Evolutionary conservation across 2,888 invertebrate genomes (phyloP), one percentile per base, ranked within the genome.

Genomic region (Lasioglossum leucozonium): DNA sequence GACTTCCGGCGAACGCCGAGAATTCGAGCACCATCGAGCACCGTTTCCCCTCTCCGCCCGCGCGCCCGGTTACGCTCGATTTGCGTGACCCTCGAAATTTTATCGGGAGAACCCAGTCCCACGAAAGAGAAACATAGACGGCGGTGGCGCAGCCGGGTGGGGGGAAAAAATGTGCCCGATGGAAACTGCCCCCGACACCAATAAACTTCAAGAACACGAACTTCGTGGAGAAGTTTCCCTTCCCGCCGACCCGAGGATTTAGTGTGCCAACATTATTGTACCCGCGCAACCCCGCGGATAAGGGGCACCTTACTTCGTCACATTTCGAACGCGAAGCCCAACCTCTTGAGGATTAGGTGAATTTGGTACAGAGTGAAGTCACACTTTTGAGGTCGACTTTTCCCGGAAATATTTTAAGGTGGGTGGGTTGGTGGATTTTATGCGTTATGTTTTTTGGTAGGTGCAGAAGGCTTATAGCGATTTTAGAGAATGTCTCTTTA

Each of bases 51-150:
- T n/a, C 51, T n/a, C 22, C 10, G 51, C 22, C 51, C 51, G 8
- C 51, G 0, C 51, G n/a, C 79, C 77, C 81, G 89, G 88, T 92
- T 92, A 85, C 90, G 87, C 91, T 91, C 92, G 92, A 92, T 92
- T 93, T 93, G 89, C 91, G 85, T 88, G 87, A 84, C 83, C 82
- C 77, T 80, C 51, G 76, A 76, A 58, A 76, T 87, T 86, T 88
- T 85, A 86, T 89, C 81, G 69, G 82, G 47, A 47, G 42, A 37
- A 67, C 51, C 26, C 71, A 75, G 71, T 40, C 69, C 62, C 51
- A 71, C 72, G 62, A 82, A 73, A 81, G 75, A 67, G 69, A 71
- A 88, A 82, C 51, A 79, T 16, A 34, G 75, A 34, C 16, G 67
- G 2, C 37, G 13, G 51, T 37, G 34, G 34, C n/a, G n/a, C 10